Evolutionary conservation across 2,797 vertebrate genomes (phyloP), one percentile per base, ranked within the genome.

Genomic region (Leptatherina wallacei): DNA sequence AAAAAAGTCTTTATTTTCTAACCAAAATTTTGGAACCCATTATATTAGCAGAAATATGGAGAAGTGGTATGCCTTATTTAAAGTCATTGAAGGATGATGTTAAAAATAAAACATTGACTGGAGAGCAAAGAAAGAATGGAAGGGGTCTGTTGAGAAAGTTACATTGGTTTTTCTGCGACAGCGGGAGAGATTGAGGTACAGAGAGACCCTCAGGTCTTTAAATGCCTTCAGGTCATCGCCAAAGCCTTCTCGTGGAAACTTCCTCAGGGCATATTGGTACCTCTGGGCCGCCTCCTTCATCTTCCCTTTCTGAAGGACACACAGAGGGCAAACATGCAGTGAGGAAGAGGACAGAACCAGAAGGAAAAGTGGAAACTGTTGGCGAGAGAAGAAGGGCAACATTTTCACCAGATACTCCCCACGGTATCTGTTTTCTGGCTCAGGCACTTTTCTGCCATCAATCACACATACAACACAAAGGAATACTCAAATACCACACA

Each of bases 91-190:
- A 59, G n/a, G 33, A 33, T 62, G 3, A 7, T 3, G 18, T 58
- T 74, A 29, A 73, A 70, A 80, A 72, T 55, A 67, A 18, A 63
- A 54, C 51, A 9, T 27, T 27, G 27, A n/a, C 33, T 42, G 73
- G 79, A 40, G 42, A 51, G 32, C 42, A 49, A 30, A 71, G 40
- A 2, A 4, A 20, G 27, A 35, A 49, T 12, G 24, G 24, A 20
- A 20, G 35, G 61, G 14, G 16, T 56, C 33, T 67, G 47, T 14
- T n/a, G 13, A 52, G 62, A 78, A 42, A 64, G 97, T 96, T 94
- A 99, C 98, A 0, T 99, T 99, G 83, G 97, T 99, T 96, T 99
- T 99, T 73, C 98, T 95, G 84, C 98, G 97, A 86, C 98, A 99
- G 61, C 98, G 96, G 49, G 98, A 99, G 73, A 99, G 82, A 76